These are phyloP conservation scores for Poecilia wingei DNA, from an alignment of 2,797 vertebrate genomes.

Conservation along the genomic window DNA sequence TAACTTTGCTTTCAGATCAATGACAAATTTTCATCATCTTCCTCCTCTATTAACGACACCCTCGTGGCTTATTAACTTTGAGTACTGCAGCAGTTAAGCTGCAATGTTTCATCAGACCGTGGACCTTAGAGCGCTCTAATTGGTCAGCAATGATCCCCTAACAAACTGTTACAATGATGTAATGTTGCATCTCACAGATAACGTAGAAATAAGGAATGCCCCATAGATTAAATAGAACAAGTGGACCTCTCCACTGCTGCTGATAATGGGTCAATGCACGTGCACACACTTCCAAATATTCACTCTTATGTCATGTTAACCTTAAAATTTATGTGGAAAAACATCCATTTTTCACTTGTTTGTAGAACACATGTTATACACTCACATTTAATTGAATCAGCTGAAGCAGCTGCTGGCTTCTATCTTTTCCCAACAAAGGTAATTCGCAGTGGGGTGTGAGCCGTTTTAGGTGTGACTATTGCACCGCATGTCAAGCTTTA, in stretches of 20 bases:
- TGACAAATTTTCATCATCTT: constrained; percentile 1
- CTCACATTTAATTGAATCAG: too few species aligned
- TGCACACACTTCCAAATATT: background rate
- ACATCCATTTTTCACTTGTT: too few species aligned
- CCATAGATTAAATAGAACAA: background rate
- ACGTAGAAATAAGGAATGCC: constrained; percentile 1
- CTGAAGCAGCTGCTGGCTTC: background rate
- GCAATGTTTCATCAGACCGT: background rate
- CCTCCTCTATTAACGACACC: background rate
- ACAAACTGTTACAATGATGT: background rate
- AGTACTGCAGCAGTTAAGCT: constrained; percentile 1
- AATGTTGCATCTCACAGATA: background rate
- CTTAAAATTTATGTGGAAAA: background rate
- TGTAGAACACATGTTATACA: too few species aligned
- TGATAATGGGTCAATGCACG: background rate
- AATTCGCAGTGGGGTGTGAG: background rate
- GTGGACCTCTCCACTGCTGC: background rate
- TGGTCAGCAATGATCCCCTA: background rate
- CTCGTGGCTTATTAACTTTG: constrained; percentile 6
- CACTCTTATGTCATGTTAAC: background rate
- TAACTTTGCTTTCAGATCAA: constrained; percentile 10
- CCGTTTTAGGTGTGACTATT: background rate
- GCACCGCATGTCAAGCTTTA: background rate
- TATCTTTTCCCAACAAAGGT: background rate
- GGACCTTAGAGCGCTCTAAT: background rate